Conservation (phyloP, 35 echinoderm and acorn worm species). For the Ophioderma brevispina region DNA sequence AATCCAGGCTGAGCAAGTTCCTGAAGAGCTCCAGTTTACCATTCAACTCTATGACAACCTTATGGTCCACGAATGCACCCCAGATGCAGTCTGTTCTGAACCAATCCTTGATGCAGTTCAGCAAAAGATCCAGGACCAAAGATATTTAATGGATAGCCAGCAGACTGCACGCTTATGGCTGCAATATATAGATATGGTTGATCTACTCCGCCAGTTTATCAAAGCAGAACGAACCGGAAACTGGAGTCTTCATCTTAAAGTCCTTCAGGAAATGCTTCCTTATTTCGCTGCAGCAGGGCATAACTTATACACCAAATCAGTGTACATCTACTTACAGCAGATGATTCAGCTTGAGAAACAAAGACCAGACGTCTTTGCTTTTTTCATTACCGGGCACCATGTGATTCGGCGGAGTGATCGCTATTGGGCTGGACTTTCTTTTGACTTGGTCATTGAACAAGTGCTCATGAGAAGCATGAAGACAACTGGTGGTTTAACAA, state of each 20-base stretch:
- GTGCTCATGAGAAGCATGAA: conserved; percentile 76
- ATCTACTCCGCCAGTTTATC: conserved; percentile 41
- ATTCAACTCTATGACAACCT: too few species aligned
- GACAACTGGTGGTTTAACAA: conserved; percentile 54
- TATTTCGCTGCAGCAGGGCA: conserved; percentile 72
- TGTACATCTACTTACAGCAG: conserved; percentile 59
- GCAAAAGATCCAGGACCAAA: background rate
- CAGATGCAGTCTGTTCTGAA: background rate
- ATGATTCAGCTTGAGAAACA: conserved; percentile 35
- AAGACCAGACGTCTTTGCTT: conserved; percentile 53
- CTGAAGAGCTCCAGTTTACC: too few species aligned
- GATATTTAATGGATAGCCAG: background rate
- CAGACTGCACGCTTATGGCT: conserved; percentile 47
- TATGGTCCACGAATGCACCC: background rate
- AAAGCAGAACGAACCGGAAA: conserved; percentile 51
- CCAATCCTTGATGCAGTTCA: background rate
- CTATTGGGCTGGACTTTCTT: conserved; percentile 53
- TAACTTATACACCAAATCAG: conserved; percentile 54
- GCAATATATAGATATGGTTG: conserved; percentile 35
- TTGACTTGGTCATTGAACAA: conserved; percentile 70
- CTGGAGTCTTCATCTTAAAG: conserved; percentile 39
- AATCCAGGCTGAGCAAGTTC: too few species aligned
- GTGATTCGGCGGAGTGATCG: conserved; percentile 47
- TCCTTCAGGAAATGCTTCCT: conserved; percentile 55
- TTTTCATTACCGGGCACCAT: conserved; percentile 43